Evolutionary conservation across 1,140 invertebrate genomes (phyloP).

Genomic region (Atta cephalotes): DNA sequence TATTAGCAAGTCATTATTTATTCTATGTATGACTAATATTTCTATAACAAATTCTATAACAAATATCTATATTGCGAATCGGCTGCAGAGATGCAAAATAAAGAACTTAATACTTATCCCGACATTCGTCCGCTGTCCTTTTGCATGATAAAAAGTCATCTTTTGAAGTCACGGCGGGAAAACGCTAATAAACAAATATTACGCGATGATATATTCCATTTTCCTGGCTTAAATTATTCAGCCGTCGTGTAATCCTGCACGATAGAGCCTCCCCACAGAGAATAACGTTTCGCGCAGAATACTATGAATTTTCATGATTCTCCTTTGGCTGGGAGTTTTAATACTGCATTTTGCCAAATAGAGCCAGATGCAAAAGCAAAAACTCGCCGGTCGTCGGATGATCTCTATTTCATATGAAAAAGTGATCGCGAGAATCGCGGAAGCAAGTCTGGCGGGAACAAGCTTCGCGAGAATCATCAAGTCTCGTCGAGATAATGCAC

Average conservation of each 20-base stretch:
- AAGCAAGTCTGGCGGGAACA: too few relatives aligned
- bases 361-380: constrained; percentile 13
- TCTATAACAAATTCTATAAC: neutral
- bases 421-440: neutral
- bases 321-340: constrained; percentile 46
- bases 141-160: constrained; percentile 1
- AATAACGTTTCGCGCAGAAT: constrained; percentile 57
- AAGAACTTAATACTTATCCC: constrained; percentile 8
- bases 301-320: constrained; percentile 62
- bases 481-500: constrained; percentile 18
- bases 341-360: constrained; percentile 54
- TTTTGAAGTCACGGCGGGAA: constrained; percentile 41
- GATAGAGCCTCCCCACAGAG: constrained; percentile 25
- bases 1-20: neutral
- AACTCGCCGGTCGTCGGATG: neutral
- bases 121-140: neutral
- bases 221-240: constrained; percentile 57
- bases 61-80: neutral
- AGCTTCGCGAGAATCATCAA: neutral
- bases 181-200: constrained; percentile 56
- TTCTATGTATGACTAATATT: neutral
- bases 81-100: neutral
- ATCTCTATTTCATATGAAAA: neutral
- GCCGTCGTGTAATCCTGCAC: constrained; percentile 47
- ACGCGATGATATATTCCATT: constrained; percentile 63